phyloP scores from a whole-genome alignment of 2,888 invertebrate species.

The Lumbricus terrestris region DNA sequence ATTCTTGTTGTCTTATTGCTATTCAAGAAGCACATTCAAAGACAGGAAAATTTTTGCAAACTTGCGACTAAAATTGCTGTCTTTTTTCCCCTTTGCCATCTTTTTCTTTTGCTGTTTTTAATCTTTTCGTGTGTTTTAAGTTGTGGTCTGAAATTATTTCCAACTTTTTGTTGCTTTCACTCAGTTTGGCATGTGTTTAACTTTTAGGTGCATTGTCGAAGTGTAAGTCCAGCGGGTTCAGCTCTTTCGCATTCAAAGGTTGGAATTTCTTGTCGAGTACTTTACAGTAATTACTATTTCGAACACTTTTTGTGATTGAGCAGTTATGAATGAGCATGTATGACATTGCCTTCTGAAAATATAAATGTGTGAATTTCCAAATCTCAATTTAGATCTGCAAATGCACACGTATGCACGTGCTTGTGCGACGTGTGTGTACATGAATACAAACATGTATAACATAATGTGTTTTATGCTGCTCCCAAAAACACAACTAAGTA shows the following conservation, averaged over 20 bases:
- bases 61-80: too few species aligned
- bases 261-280: background rate
- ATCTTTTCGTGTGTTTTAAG: background rate
- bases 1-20: too few species aligned
- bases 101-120: too few species aligned
- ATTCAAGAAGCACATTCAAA: too few species aligned
- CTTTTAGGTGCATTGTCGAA: constrained; percentile 20
- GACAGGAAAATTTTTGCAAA: too few species aligned
- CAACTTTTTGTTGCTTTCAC: background rate
- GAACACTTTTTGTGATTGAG: background rate
- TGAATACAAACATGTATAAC: background rate
- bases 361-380: background rate
- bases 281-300: background rate
- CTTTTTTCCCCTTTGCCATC: too few species aligned
- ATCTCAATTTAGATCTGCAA: background rate
- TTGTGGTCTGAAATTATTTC: background rate
- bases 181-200: constrained; percentile 4
- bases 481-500: too few species aligned
- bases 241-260: background rate
- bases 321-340: too few species aligned
- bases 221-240: constrained; percentile 21
- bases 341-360: background rate
- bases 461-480: too few species aligned
- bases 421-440: too few species aligned
- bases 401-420: background rate